Evolutionary conservation across 2,113 vertebrate species (phyloP).

Genomic region (Chaetodon trifascialis): DNA sequence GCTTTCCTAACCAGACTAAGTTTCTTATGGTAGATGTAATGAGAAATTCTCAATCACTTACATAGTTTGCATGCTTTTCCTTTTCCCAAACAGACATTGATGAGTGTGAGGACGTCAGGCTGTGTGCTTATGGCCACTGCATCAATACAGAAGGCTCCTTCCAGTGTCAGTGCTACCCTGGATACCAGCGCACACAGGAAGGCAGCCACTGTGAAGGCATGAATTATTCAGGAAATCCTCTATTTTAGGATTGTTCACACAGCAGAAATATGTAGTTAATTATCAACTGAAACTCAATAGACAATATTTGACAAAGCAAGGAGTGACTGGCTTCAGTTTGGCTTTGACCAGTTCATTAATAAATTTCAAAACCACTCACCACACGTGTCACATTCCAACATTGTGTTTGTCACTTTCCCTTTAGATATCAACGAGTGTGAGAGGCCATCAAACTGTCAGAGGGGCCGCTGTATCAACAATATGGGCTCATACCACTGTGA

Average conservation of each 20-base stretch:
- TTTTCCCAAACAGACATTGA: slow-evolving; percentile 84
- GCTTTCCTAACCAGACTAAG: neutral
- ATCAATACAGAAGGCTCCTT: slow-evolving; percentile 91
- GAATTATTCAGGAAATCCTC: slow-evolving; percentile 16
- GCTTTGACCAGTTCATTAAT: neutral
- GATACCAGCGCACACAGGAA: slow-evolving; percentile 87
- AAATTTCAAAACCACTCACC: neutral
- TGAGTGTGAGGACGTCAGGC: slow-evolving; percentile 86
- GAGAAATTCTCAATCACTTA: neutral
- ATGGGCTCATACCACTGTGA: slow-evolving; percentile 92
- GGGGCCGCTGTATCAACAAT: slow-evolving; percentile 90
- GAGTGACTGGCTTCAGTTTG: neutral
- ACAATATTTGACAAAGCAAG: neutral
- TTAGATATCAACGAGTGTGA: slow-evolving; percentile 93
- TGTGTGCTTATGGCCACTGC: slow-evolving; percentile 88
- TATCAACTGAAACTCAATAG: neutral
- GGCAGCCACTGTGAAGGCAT: slow-evolving; percentile 85
- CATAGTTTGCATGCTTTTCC: neutral
- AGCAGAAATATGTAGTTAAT: neutral
- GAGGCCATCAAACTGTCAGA: slow-evolving; percentile 86
- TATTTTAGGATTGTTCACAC: neutral
- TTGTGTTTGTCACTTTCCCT: slow-evolving; percentile 37
- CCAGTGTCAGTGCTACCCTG: slow-evolving; percentile 87
- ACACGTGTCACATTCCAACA: slow-evolving; percentile 16
- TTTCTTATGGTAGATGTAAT: neutral